These are phyloP conservation scores for Synergus japonicus DNA, from an alignment of 2,888 invertebrate genomes.

Conservation along the genomic window DNA sequence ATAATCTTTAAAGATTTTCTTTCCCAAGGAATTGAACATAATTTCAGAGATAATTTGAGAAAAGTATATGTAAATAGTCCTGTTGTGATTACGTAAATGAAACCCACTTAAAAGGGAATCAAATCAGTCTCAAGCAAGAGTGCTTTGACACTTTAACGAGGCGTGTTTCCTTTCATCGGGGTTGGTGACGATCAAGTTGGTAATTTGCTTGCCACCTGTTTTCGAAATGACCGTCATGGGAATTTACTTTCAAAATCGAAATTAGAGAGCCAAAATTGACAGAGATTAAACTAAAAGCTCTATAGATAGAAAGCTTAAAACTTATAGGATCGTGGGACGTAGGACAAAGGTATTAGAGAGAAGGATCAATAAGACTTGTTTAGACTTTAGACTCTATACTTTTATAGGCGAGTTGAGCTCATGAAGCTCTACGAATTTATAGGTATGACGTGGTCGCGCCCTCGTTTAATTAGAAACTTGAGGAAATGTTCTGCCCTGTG, in stretches of 20 bases:
- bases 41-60: background rate
- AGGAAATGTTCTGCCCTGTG: conserved; percentile 9
- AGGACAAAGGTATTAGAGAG: background rate
- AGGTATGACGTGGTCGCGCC: conserved; percentile 17
- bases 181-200: background rate
- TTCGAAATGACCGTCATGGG: background rate
- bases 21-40: background rate
- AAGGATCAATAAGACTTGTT: conserved; percentile 8
- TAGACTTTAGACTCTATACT: background rate
- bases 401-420: background rate
- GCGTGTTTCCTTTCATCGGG: background rate
- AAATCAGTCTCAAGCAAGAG: background rate
- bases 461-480: conserved; percentile 37
- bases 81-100: background rate
- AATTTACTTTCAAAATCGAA: conserved; percentile 3
- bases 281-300: background rate
- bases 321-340: background rate
- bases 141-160: conserved; percentile 1
- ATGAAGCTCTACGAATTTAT: conserved; percentile 22
- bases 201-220: background rate
- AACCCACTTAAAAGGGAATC: background rate
- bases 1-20: background rate
- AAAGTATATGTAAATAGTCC: background rate
- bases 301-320: conserved; percentile 13
- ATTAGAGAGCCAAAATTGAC: conserved; percentile 1